Evolutionary conservation across 1,140 invertebrate species (phyloP).

Genomic region (Prorops nasuta): DNA sequence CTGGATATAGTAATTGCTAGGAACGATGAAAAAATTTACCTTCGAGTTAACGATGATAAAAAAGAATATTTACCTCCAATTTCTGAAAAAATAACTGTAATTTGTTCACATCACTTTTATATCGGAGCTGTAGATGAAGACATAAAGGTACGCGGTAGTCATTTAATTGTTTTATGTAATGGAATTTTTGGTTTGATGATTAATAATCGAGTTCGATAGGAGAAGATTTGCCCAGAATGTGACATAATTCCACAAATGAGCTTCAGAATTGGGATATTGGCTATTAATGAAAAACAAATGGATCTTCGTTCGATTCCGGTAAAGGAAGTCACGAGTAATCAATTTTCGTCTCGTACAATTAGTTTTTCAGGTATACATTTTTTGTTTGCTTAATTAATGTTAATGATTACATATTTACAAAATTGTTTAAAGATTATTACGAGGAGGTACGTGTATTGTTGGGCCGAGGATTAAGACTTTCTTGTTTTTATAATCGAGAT

Average conservation of each 20-base stretch:
- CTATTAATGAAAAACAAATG: conserved; percentile 12
- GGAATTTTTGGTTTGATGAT: background rate
- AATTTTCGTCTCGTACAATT: conserved; percentile 12
- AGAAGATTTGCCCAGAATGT: conserved; percentile 10
- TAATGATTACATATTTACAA: background rate
- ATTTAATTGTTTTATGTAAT: too few relatives aligned
- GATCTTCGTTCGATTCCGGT: conserved; percentile 12
- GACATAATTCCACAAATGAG: conserved; percentile 13
- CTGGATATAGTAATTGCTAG: conserved; percentile 7
- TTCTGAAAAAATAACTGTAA: conserved; percentile 1
- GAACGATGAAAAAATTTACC: conserved; percentile 10
- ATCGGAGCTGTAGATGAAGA: conserved; percentile 9
- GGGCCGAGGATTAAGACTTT: conserved; percentile 16
- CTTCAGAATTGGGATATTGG: conserved; percentile 12
- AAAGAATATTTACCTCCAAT: conserved; percentile 8
- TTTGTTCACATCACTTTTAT: background rate
- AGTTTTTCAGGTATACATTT: conserved; percentile 14
- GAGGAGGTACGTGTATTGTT: conserved; percentile 12
- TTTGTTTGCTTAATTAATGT: background rate
- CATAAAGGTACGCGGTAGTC: conserved; percentile 2
- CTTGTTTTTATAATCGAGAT: conserved; percentile 13
- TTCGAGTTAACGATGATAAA: conserved; percentile 17
- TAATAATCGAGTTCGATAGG: conserved; percentile 11
- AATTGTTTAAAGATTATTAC: conserved; percentile 9
- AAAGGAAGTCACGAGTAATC: conserved; percentile 8